These are phyloP conservation scores for Cephus runcator DNA, from an alignment of 2,888 invertebrate genomes.

Conservation along the genomic window DNA sequence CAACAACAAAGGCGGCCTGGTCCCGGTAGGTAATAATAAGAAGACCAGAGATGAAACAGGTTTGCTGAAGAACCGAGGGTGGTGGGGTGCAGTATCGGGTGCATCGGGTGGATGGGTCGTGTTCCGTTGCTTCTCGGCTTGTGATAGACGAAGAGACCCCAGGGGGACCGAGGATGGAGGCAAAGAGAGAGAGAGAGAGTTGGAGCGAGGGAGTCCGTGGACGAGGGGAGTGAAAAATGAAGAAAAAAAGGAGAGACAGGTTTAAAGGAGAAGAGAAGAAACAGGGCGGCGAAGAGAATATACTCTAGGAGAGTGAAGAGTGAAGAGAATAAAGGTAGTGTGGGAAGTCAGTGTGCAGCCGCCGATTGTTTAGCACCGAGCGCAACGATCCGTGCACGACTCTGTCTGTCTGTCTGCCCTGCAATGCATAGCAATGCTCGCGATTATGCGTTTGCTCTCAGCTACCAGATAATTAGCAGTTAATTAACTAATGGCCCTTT, in stretches of 20 bases:
- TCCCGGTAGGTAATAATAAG: constrained; percentile 51
- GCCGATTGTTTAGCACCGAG: constrained; percentile 53
- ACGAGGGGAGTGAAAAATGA: constrained; percentile 21
- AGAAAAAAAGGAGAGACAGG: constrained; percentile 20
- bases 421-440: constrained; percentile 40
- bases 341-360: constrained; percentile 31
- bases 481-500: constrained; percentile 62
- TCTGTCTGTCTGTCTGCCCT: constrained; percentile 49
- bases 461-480: constrained; percentile 58
- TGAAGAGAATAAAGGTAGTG: constrained; percentile 7
- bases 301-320: not conserved
- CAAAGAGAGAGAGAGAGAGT: constrained; percentile 13
- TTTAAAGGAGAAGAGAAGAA: constrained; percentile 16
- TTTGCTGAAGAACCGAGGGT: constrained; percentile 51
- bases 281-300: constrained; percentile 5
- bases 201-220: constrained; percentile 7
- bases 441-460: constrained; percentile 52
- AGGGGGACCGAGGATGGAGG: constrained; percentile 58
- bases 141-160: constrained; percentile 48
- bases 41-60: constrained; percentile 59
- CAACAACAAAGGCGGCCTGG: constrained; percentile 46
- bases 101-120: constrained; percentile 5
- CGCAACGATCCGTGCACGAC: constrained; percentile 53
- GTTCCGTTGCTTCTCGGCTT: not conserved
- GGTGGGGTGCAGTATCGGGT: not conserved